Evolutionary conservation across 2,888 invertebrate genomes (phyloP), one percentile per base, ranked within the genome.

Genomic region (Drosophila kanekoi): DNA sequence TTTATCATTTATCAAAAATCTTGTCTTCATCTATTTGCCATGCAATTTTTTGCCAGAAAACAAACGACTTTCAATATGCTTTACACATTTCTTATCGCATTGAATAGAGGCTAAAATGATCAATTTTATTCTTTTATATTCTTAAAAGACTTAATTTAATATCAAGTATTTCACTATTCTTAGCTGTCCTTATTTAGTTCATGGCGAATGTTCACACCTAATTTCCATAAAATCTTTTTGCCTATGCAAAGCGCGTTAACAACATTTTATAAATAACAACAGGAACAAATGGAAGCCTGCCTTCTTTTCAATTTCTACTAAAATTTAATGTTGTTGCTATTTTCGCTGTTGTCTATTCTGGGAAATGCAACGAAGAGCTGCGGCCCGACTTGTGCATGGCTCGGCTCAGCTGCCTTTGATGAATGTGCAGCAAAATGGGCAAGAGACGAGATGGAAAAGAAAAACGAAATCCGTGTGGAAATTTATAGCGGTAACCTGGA

Each of bases 391-490:
- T 68, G 58, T 51, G 49, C 54, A 52, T 53, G 52, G 51, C 56
- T 53, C 49, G 57, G 41, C 44, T 63, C 52, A 68, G 63, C 60
- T 63, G 62, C 18, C 66, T 73, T 53, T 65, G 59, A 37, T 54
- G 59, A 62, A 62, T 48, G 44, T 45, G 51, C 56, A 52, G 33
- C 45, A 59, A 32, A 38, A 18, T 28, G 23, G 35, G 40, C 32
- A 8, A 40, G 11, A 23, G 20, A 20, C 16, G 5, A 40, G n/a
- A 18, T 23, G 35, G 35, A 56, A 32, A 44, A 28, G 23, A 43
- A 49, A 40, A 44, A 44, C 18, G 35, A 72, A 73, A 66, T 69
- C 65, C 65, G 77, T 69, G 65, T 72, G 54, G 76, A 63, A 68
- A 77, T 61, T 65, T 43, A 49, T 65, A 47, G 54, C 38, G 66